These are phyloP conservation scores for Pissodes strobi DNA, from an alignment of 1,140 invertebrate species.

Conservation along the genomic window DNA sequence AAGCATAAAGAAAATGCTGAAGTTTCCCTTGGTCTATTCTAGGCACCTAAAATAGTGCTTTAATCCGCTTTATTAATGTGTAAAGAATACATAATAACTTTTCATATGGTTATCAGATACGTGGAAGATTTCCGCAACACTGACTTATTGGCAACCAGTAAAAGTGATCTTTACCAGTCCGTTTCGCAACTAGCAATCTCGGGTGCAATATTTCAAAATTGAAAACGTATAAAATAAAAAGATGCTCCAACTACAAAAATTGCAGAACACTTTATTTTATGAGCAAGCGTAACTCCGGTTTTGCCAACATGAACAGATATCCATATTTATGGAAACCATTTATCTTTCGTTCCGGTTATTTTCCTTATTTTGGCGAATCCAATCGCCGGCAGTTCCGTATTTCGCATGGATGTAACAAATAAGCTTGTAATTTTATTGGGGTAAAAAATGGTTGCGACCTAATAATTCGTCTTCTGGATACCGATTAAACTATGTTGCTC, in stretches of 20 bases:
- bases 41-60: too few relatives aligned
- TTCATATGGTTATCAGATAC: background rate
- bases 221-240: background rate
- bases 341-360: slow-evolving; percentile 13
- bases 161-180: background rate
- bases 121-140: background rate
- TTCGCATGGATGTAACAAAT: slow-evolving; percentile 4
- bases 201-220: background rate
- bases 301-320: slow-evolving; percentile 14
- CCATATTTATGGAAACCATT: slow-evolving; percentile 13
- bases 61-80: too few relatives aligned
- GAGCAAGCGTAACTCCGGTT: slow-evolving; percentile 4
- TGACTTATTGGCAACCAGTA: background rate
- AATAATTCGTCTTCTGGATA: too few relatives aligned
- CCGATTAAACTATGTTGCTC: too few relatives aligned
- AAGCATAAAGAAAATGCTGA: too few relatives aligned
- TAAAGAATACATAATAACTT: background rate
- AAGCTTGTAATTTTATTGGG: slow-evolving; percentile 1
- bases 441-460: background rate
- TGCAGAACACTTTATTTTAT: background rate
- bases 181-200: background rate
- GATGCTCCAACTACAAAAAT: background rate
- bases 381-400: slow-evolving; percentile 14
- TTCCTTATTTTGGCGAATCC: slow-evolving; percentile 17
- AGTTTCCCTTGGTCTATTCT: too few relatives aligned